Evolutionary conservation across 2,113 vertebrate species (phyloP).

Genomic region (Nothobranchius kuhntae): DNA sequence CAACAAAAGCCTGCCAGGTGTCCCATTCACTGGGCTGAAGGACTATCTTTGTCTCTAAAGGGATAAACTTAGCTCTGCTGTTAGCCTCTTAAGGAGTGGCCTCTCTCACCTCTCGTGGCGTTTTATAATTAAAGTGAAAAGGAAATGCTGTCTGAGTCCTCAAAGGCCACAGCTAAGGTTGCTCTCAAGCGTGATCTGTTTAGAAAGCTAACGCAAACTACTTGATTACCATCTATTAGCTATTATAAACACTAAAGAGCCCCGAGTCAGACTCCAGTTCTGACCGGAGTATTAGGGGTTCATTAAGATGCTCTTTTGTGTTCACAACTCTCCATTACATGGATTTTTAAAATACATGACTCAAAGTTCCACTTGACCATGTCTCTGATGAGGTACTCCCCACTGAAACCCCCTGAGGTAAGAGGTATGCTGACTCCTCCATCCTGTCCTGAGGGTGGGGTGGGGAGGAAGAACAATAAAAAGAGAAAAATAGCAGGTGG

Average conservation of each 20-base stretch:
- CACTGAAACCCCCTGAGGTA: slow-evolving; percentile 17
- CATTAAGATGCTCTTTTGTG: not conserved
- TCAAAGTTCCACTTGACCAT: slow-evolving; percentile 2
- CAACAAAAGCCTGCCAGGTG: slow-evolving; percentile 4
- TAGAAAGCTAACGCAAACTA: not conserved
- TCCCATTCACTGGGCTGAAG: slow-evolving; percentile 6
- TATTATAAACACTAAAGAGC: not conserved
- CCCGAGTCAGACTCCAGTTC: not conserved
- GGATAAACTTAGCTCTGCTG: slow-evolving; percentile 30
- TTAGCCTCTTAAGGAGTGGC: not conserved
- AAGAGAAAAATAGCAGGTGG: slow-evolving; percentile 67
- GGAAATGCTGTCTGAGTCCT: not conserved
- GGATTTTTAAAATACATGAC: not conserved
- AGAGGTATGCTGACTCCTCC: slow-evolving; percentile 30
- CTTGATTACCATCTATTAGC: not conserved
- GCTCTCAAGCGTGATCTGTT: not conserved
- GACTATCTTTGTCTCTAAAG: slow-evolving; percentile 10
- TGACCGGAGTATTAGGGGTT: not conserved
- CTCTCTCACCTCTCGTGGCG: not conserved
- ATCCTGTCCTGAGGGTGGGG: not conserved
- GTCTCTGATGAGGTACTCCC: not conserved
- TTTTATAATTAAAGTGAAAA: slow-evolving; percentile 4
- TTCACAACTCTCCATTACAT: not conserved
- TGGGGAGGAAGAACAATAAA: slow-evolving; percentile 7
- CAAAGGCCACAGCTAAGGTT: not conserved